phyloP scores from a whole-genome alignment of 1,140 invertebrate genomes.

The Gerris buenoi region DNA sequence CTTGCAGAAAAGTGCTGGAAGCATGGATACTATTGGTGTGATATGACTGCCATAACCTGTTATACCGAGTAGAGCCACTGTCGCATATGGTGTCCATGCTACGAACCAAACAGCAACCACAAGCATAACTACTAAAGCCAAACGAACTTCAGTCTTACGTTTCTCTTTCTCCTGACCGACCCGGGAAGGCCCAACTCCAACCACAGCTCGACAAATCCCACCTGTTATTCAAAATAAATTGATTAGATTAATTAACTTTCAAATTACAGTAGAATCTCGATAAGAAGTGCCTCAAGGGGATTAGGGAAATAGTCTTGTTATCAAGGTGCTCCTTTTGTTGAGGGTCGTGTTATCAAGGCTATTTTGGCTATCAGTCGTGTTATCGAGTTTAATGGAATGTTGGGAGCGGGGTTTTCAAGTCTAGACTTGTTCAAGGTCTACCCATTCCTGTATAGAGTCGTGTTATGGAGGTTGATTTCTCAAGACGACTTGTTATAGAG shows the following conservation, averaged over 20 bases:
- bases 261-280: too few relatives aligned
- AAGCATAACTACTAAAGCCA: constrained; percentile 45
- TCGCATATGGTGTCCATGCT: constrained; percentile 60
- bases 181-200: constrained; percentile 19
- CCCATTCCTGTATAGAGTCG: too few relatives aligned
- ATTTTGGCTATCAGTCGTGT: too few relatives aligned
- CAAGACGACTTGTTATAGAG: too few relatives aligned
- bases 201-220: constrained; percentile 35
- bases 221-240: constrained; percentile 18
- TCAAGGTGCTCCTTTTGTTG: too few relatives aligned
- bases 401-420: too few relatives aligned
- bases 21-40: constrained; percentile 49
- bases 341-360: too few relatives aligned
- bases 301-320: too few relatives aligned
- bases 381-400: too few relatives aligned
- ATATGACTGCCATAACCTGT: constrained; percentile 43
- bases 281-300: too few relatives aligned
- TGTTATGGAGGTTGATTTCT: too few relatives aligned
- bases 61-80: constrained; percentile 53
- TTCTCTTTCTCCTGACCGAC: constrained; percentile 45
- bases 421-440: too few relatives aligned
- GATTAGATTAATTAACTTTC: background rate
- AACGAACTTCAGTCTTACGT: constrained; percentile 45
- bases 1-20: constrained; percentile 61
- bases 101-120: constrained; percentile 54